Conservation (phyloP, 2,113 vertebrate species). For the Orthonyx spaldingii region DNA sequence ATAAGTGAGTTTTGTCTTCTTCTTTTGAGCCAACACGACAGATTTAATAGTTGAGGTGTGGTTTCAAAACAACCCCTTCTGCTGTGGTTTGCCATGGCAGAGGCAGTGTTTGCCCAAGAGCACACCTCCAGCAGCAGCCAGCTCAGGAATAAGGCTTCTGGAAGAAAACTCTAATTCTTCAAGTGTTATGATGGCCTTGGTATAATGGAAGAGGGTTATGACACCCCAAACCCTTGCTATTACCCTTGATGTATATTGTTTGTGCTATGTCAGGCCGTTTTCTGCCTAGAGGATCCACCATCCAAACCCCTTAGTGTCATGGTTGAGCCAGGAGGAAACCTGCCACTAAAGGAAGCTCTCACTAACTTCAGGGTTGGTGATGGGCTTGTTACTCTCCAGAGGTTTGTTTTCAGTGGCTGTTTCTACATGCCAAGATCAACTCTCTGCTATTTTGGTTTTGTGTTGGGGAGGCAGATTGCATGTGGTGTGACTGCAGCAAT, state of each 20-base stretch:
- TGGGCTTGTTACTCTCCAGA: background rate
- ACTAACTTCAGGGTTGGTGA: background rate
- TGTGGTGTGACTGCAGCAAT: rapidly evolving
- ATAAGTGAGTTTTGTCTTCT: background rate
- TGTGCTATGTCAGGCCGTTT: background rate
- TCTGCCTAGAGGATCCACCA: background rate
- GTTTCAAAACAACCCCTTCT: background rate
- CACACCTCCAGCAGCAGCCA: background rate
- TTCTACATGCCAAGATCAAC: background rate
- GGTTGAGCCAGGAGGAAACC: background rate
- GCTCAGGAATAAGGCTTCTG: background rate
- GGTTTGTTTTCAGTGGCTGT: background rate
- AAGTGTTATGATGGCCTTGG: background rate
- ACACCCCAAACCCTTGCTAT: background rate
- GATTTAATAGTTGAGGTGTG: background rate
- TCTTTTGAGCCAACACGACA: background rate
- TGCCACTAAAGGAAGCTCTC: background rate
- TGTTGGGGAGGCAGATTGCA: background rate
- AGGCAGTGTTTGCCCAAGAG: background rate
- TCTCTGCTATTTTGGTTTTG: background rate
- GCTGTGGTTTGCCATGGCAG: background rate
- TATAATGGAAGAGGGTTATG: background rate
- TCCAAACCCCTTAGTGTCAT: rapidly evolving
- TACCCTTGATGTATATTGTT: background rate
- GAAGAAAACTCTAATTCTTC: background rate